Conservation (phyloP, 2,113 vertebrate species). For the Eublepharis macularius region DNA sequence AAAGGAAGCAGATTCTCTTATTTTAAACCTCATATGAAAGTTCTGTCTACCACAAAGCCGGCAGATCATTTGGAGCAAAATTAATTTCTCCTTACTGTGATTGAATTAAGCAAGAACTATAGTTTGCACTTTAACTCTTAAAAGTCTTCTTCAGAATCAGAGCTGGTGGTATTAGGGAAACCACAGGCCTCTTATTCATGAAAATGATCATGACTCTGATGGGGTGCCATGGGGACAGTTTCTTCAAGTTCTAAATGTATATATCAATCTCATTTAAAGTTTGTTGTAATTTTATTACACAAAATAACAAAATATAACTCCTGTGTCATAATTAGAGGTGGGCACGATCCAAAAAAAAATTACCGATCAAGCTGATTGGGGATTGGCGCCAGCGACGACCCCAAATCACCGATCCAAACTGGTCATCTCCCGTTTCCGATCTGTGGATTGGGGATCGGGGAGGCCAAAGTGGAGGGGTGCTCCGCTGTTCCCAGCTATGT, state of each 20-base stretch:
- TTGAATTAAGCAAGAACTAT: slow-evolving; percentile 29
- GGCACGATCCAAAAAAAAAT: no score
- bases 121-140: neutral
- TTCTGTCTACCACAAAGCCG: rapidly evolving
- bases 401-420: no score
- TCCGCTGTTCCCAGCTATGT: no score
- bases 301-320: no score
- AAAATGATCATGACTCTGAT: neutral
- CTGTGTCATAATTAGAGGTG: no score
- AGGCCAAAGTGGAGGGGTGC: no score
- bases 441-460: no score
- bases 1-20: neutral
- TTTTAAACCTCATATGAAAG: slow-evolving; percentile 15
- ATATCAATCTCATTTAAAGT: no score
- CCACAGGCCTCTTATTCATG: neutral
- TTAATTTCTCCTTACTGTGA: slow-evolving; percentile 28
- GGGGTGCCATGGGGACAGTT: neutral
- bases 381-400: no score
- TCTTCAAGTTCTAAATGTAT: neutral
- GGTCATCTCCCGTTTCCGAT: no score
- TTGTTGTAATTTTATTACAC: no score
- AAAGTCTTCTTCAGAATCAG: neutral
- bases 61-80: slow-evolving; percentile 35
- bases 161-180: neutral
- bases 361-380: no score